These are phyloP conservation scores for western clawed frog (Xenopus tropicalis) DNA, from an alignment of 2,113 vertebrate species.

Conservation along the genomic window UCB_Xtro_10.0 CM004444.2:107088501-107089000, in stretches of 20 bases:
- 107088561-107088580: constrained; percentile 21
- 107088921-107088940: too few relatives aligned
- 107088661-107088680: constrained; percentile 26
- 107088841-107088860: too few relatives aligned
- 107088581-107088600: constrained; percentile 32
- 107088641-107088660: constrained; percentile 22
- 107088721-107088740: not conserved
- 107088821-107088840: too few relatives aligned
- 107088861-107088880: too few relatives aligned
- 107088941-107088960: too few relatives aligned
- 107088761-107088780: too few relatives aligned
- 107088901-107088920: too few relatives aligned
- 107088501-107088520: constrained; percentile 12
- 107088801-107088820: too few relatives aligned
- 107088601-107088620: constrained; percentile 21
- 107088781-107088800: too few relatives aligned
- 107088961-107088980: too few relatives aligned
- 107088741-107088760: constrained; percentile 14
- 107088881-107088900: too few relatives aligned
- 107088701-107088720: not conserved
- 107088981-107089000: too few relatives aligned
- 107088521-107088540: constrained; percentile 8
- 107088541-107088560: constrained; percentile 9
- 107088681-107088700: constrained; percentile 21
- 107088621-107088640: constrained; percentile 33